phyloP scores from a whole-genome alignment of 2,113 vertebrate genomes.

The human (Homo sapiens) region DNA sequence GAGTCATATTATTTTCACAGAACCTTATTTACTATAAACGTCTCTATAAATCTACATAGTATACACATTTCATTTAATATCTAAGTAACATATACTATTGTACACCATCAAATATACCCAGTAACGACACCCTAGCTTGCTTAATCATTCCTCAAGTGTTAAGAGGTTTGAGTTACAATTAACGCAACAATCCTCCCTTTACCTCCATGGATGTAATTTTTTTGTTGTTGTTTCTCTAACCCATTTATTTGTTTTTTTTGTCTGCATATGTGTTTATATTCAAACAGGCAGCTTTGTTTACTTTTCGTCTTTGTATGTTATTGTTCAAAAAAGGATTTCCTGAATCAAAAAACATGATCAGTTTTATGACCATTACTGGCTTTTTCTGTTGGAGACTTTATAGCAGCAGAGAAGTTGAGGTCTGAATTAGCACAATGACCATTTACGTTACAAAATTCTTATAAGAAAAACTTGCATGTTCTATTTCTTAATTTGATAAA shows the following conservation, averaged over 20 bases:
- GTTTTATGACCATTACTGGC: background rate
- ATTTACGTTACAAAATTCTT: background rate
- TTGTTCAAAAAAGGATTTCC: background rate
- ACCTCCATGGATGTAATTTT: background rate
- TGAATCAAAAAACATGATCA: background rate
- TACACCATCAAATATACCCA: background rate
- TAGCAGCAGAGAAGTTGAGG: background rate
- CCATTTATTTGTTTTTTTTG: background rate
- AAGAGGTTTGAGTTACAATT: background rate
- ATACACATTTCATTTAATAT: background rate
- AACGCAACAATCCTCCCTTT: background rate
- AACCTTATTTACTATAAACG: background rate
- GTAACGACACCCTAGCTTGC: background rate
- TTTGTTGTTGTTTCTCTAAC: background rate
- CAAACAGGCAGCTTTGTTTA: background rate
- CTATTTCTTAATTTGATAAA: background rate
- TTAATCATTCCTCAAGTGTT: background rate
- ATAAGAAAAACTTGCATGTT: background rate
- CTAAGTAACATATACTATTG: background rate
- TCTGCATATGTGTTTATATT: background rate
- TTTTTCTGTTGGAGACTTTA: background rate
- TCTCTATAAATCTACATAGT: background rate
- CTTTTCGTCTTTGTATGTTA: background rate
- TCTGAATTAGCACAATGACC: background rate
- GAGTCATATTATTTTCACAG: background rate